Base-by-base conservation (phyloP, 1,140 invertebrate species). In the Hycleus phaleratus region DNA sequence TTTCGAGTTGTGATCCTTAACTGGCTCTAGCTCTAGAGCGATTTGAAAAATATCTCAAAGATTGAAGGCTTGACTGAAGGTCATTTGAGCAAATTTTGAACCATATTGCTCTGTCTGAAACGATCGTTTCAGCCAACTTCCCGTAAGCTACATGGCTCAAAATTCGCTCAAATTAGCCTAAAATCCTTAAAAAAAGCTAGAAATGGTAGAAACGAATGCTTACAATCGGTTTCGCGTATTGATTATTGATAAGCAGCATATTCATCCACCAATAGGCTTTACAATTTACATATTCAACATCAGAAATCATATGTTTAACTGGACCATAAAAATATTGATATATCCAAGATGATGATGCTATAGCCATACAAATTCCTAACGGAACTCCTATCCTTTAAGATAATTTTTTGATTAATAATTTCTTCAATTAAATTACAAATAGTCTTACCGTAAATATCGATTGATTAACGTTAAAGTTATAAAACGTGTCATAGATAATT, bases 251-350 rank as follows among this genome's bases (percentile, higher is more conserved):
- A 49, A 67, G 62, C 4, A 64, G 39, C 10, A 67, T 18, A 52
- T 58, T 60, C 10, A 55, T 56, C 65, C 65, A 67, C 65, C 65
- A 64, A 18, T 58, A 59, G 52, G 58, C 49, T 44, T 49, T 44
- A 48, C 65, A 67, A 9, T 56, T 58, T 51, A 52, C 2, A 45
- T 48, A 58, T 46, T 61, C 62, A 26, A 38, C 38, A 46, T 58
- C 49, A 10, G 49, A 38, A 39, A 50, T 61, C 11, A 54, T 11
- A 51, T 58, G 39, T 45, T 47, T 57, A 26, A 61, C 12, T 49
- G 58, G 65, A 8, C 60, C 60, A 10, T 46, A n/a, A 42, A 55
- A 62, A 6, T 43, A 38, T n/a, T n/a, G 25, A 18, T 18, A 57
- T 40, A 26, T 60, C 48, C 60, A 56, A 58, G 38, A 53, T 44